phyloP scores from a whole-genome alignment of 2,113 vertebrate genomes.

The Antechinus flavipes region DNA sequence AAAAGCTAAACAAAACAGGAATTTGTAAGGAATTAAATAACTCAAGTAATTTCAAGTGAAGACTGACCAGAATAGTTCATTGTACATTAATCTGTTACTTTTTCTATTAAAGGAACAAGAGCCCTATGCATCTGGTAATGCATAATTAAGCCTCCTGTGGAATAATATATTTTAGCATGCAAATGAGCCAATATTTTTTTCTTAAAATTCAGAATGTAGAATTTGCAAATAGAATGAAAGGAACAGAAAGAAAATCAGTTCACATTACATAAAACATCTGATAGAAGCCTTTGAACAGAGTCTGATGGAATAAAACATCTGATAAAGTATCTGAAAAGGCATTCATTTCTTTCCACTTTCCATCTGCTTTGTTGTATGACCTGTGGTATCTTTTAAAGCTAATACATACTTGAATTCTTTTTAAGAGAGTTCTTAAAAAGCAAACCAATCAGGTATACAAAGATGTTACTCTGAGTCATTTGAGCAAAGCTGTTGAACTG shows the following conservation, averaged over 20 bases:
- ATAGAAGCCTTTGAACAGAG: too few species aligned
- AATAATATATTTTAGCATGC: neutral
- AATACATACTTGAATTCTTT: slow-evolving; percentile 20
- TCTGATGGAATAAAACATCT: slow-evolving; percentile 1
- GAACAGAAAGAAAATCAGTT: neutral
- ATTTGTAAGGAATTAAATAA: neutral
- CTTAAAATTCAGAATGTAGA: slow-evolving; percentile 32
- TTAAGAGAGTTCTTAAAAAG: slow-evolving; percentile 31
- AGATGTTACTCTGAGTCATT: slow-evolving; percentile 9
- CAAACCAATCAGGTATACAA: slow-evolving; percentile 20
- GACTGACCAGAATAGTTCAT: neutral
- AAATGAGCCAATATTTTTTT: slow-evolving; percentile 40
- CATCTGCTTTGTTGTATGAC: slow-evolving; percentile 43
- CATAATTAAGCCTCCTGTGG: slow-evolving; percentile 8
- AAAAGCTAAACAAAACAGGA: slow-evolving; percentile 8
- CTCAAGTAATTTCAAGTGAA: slow-evolving; percentile 34
- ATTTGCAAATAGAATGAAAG: slow-evolving; percentile 9
- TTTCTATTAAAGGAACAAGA: slow-evolving; percentile 24
- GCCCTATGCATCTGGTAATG: neutral
- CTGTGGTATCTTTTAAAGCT: slow-evolving; percentile 27
- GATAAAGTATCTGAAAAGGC: slow-evolving; percentile 27
- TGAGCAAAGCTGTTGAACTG: neutral
- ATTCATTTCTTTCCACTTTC: slow-evolving; percentile 37
- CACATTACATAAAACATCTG: slow-evolving; percentile 23
- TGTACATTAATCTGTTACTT: slow-evolving; percentile 6